phyloP scores from a whole-genome alignment of 2,888 invertebrate genomes.

The Deroplatys truncata region DNA sequence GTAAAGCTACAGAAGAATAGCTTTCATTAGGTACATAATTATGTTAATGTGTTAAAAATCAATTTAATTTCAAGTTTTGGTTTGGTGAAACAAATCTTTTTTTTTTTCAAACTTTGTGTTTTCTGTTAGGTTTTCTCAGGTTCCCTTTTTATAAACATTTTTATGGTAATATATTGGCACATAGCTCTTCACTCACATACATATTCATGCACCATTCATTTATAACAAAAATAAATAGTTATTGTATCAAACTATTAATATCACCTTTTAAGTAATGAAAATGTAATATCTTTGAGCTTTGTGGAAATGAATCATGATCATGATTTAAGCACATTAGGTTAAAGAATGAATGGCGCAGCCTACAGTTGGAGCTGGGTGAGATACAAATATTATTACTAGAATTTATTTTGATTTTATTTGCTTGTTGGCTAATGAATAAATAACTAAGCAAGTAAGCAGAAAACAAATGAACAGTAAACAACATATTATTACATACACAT shows the following conservation, averaged over 20 bases:
- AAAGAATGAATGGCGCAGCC: not conserved
- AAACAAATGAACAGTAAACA: too few species aligned
- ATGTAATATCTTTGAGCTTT: conserved; percentile 10
- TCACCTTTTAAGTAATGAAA: not conserved
- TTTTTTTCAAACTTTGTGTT: not conserved
- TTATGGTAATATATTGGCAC: not conserved
- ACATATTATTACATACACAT: too few species aligned
- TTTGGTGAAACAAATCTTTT: not conserved
- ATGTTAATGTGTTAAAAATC: not conserved
- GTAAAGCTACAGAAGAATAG: not conserved
- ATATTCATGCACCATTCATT: conserved; percentile 1
- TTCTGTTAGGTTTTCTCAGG: not conserved
- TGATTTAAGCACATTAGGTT: not conserved
- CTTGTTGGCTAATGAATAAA: not conserved
- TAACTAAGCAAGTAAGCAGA: not conserved
- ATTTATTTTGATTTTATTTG: not conserved
- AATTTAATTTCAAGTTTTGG: not conserved
- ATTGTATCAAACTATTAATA: conserved; percentile 18
- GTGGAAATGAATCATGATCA: not conserved
- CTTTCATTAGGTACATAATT: not conserved
- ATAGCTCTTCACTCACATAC: not conserved
- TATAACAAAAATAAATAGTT: conserved; percentile 20
- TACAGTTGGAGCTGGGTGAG: not conserved
- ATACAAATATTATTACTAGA: not conserved
- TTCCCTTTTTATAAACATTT: not conserved